phyloP scores from a whole-genome alignment of 1,140 invertebrate species.

The Sarcophaga peregrina region DNA sequence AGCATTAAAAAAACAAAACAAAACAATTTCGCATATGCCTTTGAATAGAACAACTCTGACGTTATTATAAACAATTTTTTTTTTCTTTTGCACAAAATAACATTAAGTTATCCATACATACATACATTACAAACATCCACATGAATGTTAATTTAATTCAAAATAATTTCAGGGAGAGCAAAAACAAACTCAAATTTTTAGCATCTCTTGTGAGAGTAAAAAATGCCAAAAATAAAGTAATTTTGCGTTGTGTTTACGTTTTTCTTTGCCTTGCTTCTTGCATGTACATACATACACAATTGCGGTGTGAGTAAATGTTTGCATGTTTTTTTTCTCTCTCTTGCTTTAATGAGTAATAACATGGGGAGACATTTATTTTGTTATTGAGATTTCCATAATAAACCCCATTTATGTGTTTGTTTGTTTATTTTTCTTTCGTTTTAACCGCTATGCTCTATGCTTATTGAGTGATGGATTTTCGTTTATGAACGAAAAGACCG shows the following conservation, averaged over 20 bases:
- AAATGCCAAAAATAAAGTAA: not conserved
- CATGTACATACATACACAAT: no score
- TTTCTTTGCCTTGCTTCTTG: not conserved
- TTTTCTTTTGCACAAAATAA: not conserved
- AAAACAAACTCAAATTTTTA: constrained; percentile 10
- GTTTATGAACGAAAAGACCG: not conserved
- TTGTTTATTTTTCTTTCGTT: not conserved
- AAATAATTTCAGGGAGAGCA: no score
- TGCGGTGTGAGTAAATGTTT: no score
- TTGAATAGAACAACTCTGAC: not conserved
- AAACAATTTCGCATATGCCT: no score
- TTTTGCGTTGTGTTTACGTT: not conserved
- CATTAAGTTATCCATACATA: no score
- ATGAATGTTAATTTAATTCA: no score
- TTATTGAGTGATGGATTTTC: not conserved
- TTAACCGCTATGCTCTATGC: constrained; percentile 18
- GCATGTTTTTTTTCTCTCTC: no score
- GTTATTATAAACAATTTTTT: constrained; percentile 14
- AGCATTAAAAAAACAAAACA: no score
- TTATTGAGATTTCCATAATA: no score
- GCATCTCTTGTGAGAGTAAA: not conserved
- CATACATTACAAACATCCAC: no score
- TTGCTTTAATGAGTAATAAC: no score
- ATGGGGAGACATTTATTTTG: no score
- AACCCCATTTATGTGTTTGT: not conserved